A percentile compares a stretch with the other conserved stretches of the same genome.
These are phyloP conservation scores for Nyctalus aviator DNA, from an alignment of 2,797 vertebrate genomes.

Conservation along the genomic window DNA sequence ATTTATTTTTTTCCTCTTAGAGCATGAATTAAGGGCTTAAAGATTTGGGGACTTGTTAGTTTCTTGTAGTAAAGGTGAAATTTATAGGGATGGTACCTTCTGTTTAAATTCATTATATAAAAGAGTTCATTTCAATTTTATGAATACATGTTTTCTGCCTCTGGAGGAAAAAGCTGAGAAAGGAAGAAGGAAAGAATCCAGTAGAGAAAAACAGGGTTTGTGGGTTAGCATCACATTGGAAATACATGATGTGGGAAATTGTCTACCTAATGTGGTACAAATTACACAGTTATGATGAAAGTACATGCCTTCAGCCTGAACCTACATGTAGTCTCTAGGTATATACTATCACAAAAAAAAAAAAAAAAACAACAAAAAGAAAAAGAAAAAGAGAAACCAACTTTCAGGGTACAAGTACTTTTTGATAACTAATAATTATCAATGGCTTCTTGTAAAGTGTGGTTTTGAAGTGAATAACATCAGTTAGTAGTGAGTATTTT, in stretches of 20 bases:
- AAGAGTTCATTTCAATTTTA: conserved; percentile 49
- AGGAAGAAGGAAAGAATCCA: background rate
- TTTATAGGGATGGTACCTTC: conserved; percentile 20
- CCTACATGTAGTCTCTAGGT: background rate
- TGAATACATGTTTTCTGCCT: conserved; percentile 19
- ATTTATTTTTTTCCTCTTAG: conserved; percentile 40
- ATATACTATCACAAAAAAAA: background rate
- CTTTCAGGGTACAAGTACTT: background rate
- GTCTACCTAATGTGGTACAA: background rate
- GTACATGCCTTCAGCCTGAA: background rate
- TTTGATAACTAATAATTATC: background rate
- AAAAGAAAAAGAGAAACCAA: background rate
- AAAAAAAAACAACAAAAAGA: background rate
- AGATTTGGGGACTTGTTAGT: conserved; percentile 1
- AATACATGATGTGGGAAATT: background rate
- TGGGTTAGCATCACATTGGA: background rate
- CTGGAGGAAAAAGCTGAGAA: conserved; percentile 14
- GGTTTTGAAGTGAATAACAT: conserved; percentile 19
- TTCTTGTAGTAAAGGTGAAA: background rate
- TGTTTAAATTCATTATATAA: background rate
- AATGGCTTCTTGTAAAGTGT: background rate
- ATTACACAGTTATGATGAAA: conserved; percentile 15
- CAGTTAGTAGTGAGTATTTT: background rate
- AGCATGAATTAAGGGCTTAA: background rate
- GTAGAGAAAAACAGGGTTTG: background rate